A percentile compares a stretch with the other conserved stretches of the same genome.
Conservation (phyloP, 1,140 invertebrate genomes). For the Trachymyrmex cornetzi region DNA sequence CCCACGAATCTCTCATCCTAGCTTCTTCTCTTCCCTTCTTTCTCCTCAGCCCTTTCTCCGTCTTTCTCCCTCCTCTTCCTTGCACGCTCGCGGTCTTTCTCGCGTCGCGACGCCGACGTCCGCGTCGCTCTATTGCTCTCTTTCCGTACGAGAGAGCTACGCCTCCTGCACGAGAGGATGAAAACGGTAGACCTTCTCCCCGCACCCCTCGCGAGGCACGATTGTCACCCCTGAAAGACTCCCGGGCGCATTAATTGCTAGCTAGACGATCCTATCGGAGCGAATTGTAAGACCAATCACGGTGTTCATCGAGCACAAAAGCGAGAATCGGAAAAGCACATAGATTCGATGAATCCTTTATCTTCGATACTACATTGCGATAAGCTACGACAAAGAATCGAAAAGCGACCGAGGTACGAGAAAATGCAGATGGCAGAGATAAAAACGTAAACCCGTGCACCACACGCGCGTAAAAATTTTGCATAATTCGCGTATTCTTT, state of each 20-base stretch:
- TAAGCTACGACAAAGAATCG: not conserved
- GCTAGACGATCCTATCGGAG: slow-evolving; percentile 40
- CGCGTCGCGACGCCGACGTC: slow-evolving; percentile 43
- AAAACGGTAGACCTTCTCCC: slow-evolving; percentile 19
- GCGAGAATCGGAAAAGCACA: slow-evolving; percentile 2
- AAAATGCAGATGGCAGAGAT: not conserved
- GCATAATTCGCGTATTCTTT: slow-evolving; percentile 6
- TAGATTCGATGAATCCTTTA: not conserved
- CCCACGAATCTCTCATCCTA: slow-evolving; percentile 60
- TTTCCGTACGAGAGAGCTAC: slow-evolving; percentile 1
- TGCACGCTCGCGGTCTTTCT: slow-evolving; percentile 4
- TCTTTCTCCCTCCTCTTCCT: not conserved
- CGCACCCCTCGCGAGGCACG: not conserved
- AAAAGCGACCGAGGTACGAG: not conserved
- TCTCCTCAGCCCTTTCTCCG: slow-evolving; percentile 1
- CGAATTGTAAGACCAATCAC: slow-evolving; percentile 12
- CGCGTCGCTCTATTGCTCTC: not conserved
- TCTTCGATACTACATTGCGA: not conserved
- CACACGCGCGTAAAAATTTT: not conserved
- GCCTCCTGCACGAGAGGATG: slow-evolving; percentile 38
- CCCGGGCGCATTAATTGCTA: slow-evolving; percentile 57
- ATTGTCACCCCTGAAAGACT: slow-evolving; percentile 32
- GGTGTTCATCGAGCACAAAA: slow-evolving; percentile 9
- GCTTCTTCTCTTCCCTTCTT: slow-evolving; percentile 38
- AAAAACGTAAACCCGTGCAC: not conserved